Conservation (phyloP, 2,113 vertebrate genomes). For the Rhinoderma darwinii region DNA sequence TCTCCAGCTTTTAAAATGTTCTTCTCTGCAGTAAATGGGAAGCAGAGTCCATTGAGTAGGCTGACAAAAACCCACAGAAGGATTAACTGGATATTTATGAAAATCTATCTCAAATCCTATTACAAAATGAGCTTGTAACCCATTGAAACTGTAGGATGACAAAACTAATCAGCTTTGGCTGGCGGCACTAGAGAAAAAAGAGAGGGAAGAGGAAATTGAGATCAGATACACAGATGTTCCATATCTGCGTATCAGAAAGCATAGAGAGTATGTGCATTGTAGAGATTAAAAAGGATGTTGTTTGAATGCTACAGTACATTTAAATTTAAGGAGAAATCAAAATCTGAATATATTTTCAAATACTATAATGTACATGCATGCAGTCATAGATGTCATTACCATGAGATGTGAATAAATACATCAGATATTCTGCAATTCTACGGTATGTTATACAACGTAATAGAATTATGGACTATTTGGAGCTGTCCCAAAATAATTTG, state of each 20-base stretch:
- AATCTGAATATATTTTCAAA: slow-evolving; percentile 6
- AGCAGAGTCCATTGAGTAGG: slow-evolving; percentile 21
- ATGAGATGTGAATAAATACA: not conserved
- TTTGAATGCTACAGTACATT: slow-evolving; percentile 9
- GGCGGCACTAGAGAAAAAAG: slow-evolving; percentile 40
- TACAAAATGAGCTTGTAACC: slow-evolving; percentile 55
- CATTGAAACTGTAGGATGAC: slow-evolving; percentile 58
- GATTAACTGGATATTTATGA: slow-evolving; percentile 56
- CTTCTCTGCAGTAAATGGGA: not conserved
- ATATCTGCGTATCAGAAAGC: slow-evolving; percentile 47
- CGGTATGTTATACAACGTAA: not conserved
- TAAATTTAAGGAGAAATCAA: not conserved
- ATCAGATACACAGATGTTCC: slow-evolving; percentile 56
- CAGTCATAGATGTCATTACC: not conserved
- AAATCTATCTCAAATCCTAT: slow-evolving; percentile 56
- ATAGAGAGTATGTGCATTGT: slow-evolving; percentile 40
- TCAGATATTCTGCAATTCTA: not conserved
- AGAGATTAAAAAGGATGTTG: slow-evolving; percentile 45
- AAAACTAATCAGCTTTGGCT: slow-evolving; percentile 57
- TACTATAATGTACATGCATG: not conserved
- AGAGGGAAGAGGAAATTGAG: slow-evolving; percentile 18
- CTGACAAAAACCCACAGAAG: slow-evolving; percentile 28
- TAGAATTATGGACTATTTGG: not conserved
- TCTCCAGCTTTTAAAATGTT: not conserved
- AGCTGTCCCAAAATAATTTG: not conserved